Evolutionary conservation across 2,113 vertebrate species (phyloP).

Genomic region (Poicephalus gulielmi): DNA sequence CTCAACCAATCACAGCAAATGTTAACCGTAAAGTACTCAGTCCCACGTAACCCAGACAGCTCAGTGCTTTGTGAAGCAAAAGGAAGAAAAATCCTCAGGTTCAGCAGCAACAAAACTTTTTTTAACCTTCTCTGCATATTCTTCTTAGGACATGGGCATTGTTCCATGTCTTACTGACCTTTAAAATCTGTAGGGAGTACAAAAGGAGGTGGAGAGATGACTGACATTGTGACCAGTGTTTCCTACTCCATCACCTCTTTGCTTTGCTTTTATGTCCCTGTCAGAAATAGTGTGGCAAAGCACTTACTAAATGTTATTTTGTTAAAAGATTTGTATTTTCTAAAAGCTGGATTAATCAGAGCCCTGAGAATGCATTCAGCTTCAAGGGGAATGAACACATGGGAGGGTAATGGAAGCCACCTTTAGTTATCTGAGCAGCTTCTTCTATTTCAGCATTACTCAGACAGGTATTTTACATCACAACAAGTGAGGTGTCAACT

Average conservation of each 20-base stretch:
- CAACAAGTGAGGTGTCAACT: neutral
- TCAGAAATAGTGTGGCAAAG: neutral
- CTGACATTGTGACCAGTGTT: neutral
- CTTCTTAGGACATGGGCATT: neutral
- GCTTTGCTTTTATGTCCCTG: neutral
- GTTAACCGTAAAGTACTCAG: neutral
- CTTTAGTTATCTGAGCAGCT: neutral
- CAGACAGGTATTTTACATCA: neutral
- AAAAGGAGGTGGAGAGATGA: neutral
- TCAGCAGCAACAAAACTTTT: neutral
- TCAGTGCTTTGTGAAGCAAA: neutral
- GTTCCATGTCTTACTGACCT: neutral
- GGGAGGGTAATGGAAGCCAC: neutral
- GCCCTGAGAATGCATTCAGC: neutral
- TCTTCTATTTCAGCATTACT: neutral
- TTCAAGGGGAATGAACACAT: neutral
- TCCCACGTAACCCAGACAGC: neutral
- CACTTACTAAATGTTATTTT: neutral
- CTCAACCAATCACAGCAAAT: slow-evolving; percentile 44
- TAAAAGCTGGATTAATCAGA: neutral
- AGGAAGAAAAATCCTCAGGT: neutral
- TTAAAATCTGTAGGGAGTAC: neutral
- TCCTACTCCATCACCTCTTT: neutral
- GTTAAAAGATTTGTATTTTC: neutral
- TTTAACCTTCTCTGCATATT: neutral